phyloP scores from a whole-genome alignment of 2,888 invertebrate species.

The Agrochola macilenta region DNA sequence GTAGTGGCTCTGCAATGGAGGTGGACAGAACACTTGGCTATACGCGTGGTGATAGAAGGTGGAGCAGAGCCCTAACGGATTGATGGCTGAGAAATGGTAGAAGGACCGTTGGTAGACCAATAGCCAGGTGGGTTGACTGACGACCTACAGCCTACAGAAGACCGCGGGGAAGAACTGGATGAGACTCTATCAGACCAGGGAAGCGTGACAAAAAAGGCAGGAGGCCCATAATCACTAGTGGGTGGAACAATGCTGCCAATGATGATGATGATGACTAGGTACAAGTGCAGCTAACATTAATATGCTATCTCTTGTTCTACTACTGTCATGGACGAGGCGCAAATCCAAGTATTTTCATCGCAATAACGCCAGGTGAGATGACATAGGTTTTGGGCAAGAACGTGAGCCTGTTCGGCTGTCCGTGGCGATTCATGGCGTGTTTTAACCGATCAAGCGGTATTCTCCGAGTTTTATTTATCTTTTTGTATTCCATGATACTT shows the following conservation, averaged over 20 bases:
- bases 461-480: background rate
- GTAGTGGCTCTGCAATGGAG: background rate
- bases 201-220: background rate
- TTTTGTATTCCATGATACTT: conserved; percentile 72
- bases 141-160: background rate
- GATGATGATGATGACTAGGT: background rate
- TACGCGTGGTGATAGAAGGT: background rate
- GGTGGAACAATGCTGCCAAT: background rate
- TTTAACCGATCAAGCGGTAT: no score
- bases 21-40: background rate
- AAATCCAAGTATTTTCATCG: background rate
- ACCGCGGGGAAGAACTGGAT: background rate
- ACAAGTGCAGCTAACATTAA: background rate
- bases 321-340: background rate
- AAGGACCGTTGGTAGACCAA: background rate
- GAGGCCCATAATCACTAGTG: background rate
- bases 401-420: background rate
- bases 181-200: background rate
- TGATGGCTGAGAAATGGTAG: background rate
- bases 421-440: no score
- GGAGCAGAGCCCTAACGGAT: background rate
- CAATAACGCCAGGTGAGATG: background rate
- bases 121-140: background rate
- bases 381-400: background rate
- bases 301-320: background rate